Conservation (phyloP, 2,888 invertebrate species). For the Hydraecia micacea region DNA sequence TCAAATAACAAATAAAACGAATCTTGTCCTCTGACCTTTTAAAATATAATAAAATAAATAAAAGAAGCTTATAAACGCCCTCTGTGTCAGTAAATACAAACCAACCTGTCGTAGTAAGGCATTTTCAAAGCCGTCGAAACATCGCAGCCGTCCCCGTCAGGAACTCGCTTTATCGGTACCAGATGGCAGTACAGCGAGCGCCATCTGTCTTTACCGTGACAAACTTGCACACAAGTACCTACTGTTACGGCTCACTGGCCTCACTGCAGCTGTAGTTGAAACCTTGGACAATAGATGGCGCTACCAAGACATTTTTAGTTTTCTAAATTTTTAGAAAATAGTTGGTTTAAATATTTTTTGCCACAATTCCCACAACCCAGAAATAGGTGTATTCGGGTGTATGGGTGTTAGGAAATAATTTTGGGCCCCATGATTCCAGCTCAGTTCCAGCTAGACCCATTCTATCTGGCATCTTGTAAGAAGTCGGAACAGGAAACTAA, state of each 20-base stretch:
- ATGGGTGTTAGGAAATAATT: no score
- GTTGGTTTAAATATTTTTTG: neutral
- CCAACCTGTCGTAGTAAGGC: neutral
- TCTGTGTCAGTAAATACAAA: slow-evolving; percentile 11
- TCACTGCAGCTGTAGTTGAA: neutral
- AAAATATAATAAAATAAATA: no score
- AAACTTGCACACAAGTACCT: neutral
- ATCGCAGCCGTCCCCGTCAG: neutral
- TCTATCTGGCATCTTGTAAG: neutral
- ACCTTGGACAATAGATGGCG: slow-evolving; percentile 22
- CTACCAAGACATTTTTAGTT: neutral
- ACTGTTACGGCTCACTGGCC: neutral
- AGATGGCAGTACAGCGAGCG: slow-evolving; percentile 33
- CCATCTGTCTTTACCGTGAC: slow-evolving; percentile 17
- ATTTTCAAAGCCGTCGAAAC: neutral
- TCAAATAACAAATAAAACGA: neutral
- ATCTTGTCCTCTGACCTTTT: no score
- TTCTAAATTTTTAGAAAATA: neutral
- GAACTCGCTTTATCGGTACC: neutral
- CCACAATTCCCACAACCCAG: neutral
- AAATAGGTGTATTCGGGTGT: neutral
- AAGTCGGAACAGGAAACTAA: neutral
- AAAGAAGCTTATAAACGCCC: slow-evolving; percentile 8
- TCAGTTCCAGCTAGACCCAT: neutral
- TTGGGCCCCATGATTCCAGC: neutral